phyloP scores from a whole-genome alignment of 2,888 invertebrate species.

The Hirtodrosophila cameraria region DNA sequence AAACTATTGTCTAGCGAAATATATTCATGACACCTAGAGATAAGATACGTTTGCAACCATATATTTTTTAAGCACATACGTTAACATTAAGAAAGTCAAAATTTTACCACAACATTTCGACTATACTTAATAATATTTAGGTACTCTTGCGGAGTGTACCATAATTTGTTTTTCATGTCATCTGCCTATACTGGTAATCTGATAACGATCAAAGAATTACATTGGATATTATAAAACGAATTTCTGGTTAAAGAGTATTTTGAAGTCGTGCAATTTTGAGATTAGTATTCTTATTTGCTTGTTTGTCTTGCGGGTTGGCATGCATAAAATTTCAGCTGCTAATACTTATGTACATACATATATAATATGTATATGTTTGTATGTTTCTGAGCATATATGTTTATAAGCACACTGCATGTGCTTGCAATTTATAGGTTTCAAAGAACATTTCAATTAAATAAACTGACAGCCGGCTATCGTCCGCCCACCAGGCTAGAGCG shows the following conservation, averaged over 20 bases:
- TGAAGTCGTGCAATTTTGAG: neutral
- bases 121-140: too few species aligned
- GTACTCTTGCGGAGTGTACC: too few species aligned
- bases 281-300: conserved; percentile 9
- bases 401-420: conserved; percentile 50
- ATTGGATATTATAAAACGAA: too few species aligned
- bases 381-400: conserved; percentile 15
- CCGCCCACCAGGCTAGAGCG: conserved; percentile 29
- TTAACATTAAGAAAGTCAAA: too few species aligned
- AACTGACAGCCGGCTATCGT: conserved; percentile 68
- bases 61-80: too few species aligned
- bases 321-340: conserved; percentile 65
- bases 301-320: conserved; percentile 55
- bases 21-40: too few species aligned
- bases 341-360: conserved; percentile 34
- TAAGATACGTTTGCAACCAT: too few species aligned
- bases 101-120: too few species aligned
- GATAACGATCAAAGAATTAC: too few species aligned
- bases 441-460: conserved; percentile 75
- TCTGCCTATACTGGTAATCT: too few species aligned
- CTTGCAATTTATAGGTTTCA: conserved; percentile 72
- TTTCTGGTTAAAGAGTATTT: conserved; percentile 28
- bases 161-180: too few species aligned
- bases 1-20: too few species aligned
- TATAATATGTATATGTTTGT: conserved; percentile 1